These are phyloP conservation scores for Gorsachius magnificus DNA, from an alignment of 2,797 vertebrate species.

Conservation along the genomic window DNA sequence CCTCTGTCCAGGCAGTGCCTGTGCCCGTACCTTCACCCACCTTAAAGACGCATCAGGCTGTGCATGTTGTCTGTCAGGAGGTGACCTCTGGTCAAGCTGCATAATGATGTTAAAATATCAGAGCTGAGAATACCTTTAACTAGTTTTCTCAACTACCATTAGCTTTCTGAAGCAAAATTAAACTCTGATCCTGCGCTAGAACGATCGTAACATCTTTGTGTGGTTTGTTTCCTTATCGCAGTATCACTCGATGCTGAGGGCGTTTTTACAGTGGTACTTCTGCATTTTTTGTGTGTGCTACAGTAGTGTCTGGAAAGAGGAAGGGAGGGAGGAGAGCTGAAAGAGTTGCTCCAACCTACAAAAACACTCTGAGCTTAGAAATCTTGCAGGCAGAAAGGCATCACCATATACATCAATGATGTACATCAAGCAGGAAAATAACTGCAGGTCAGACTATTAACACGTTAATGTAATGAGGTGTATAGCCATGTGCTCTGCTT, in stretches of 20 bases:
- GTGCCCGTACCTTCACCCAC: not conserved
- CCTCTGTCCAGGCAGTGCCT: not conserved
- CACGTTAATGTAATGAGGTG: not conserved
- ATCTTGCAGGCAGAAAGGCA: not conserved
- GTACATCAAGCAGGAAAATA: not conserved
- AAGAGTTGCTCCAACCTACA: not conserved
- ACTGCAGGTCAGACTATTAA: not conserved
- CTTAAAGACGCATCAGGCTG: not conserved
- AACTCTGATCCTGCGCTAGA: not conserved
- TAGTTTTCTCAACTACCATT: not conserved
- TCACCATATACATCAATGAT: not conserved
- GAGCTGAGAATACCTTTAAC: not conserved
- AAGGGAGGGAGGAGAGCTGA: not conserved
- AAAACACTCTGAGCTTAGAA: not conserved
- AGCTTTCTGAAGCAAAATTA: not conserved
- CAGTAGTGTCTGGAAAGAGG: not conserved
- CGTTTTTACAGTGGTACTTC: not conserved
- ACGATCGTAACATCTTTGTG: fast-evolving
- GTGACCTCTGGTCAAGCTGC: not conserved
- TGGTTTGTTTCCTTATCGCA: not conserved
- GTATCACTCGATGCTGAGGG: not conserved
- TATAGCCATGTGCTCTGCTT: not conserved
- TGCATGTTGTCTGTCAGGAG: not conserved
- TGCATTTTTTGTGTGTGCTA: not conserved
- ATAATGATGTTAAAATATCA: not conserved